These are phyloP conservation scores for Paralvinella palmiformis DNA, from an alignment of 1,140 invertebrate species.

Conservation along the genomic window DNA sequence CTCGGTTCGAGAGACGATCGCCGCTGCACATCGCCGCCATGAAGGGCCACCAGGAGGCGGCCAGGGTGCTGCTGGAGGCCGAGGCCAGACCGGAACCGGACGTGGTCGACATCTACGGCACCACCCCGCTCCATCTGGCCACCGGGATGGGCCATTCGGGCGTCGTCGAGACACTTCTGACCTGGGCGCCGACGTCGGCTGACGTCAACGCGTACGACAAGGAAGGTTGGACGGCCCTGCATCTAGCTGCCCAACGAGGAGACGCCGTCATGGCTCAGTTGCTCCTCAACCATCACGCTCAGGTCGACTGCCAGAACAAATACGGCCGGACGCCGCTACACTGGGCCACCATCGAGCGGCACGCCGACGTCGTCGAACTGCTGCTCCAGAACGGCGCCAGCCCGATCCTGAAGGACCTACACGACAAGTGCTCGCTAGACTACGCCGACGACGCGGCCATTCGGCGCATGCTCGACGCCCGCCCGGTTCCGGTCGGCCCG, in stretches of 20 bases:
- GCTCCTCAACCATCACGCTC: conserved; percentile 79
- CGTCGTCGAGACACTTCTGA: conserved; percentile 1
- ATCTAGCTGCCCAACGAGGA: conserved; percentile 18
- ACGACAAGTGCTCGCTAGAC: not conserved
- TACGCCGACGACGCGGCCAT: not conserved
- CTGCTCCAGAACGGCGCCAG: not conserved
- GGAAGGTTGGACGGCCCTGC: conserved; percentile 60
- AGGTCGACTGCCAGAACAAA: conserved; percentile 81
- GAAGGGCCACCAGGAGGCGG: not conserved
- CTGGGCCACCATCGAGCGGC: conserved; percentile 13
- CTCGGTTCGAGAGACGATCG: conserved; percentile 2
- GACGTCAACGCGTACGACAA: conserved; percentile 37
- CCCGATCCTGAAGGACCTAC: not conserved
- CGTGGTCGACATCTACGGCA: conserved; percentile 11
- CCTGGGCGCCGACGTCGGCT: not conserved
- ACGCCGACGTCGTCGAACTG: not conserved
- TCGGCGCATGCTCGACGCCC: not conserved
- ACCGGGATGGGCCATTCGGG: not conserved
- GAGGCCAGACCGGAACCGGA: not conserved
- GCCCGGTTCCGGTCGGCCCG: too few relatives aligned
- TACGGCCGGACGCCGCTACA: conserved; percentile 25
- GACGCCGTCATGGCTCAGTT: conserved; percentile 73
- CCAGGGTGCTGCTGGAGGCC: not conserved
- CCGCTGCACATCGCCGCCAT: conserved; percentile 7
- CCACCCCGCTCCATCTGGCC: conserved; percentile 8